Base-by-base conservation (phyloP, 2,797 vertebrate species). In the Melanotaenia boesemani region DNA sequence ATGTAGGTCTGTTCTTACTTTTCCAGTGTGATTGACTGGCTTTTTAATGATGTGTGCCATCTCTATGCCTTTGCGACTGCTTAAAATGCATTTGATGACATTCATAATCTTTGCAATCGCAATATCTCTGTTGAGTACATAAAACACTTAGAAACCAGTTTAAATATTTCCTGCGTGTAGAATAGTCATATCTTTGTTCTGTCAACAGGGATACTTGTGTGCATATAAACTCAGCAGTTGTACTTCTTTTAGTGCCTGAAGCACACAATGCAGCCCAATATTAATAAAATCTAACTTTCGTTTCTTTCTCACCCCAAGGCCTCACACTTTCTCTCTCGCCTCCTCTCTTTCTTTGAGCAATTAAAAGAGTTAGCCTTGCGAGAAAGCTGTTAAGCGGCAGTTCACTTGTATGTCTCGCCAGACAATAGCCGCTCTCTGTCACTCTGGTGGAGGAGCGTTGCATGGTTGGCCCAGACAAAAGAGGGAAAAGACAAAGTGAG, bases 321-420 rank as follows among this genome's bases (percentile, higher is more conserved):
- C 59, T 83, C 32, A 16, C 63, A 56, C 2, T 50, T 7, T 64
- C 68, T 66, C 60, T 72, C 37, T 16, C 34, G 39, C 70, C 56
- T 13, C 18, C 41, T 54, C 39, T 63, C 71, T 72, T 62, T 82
- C 64, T 77, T 73, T 36, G 39, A 80, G 79, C 83, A 86, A 87
- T 87, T 86, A 88, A 86, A 85, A 79, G 78, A 76, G 61, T 74
- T 85, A 87, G 82, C 81, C 70, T 89, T 86, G 87, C 75, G 63
- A 83, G 77, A 57, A 88, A 81, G 30, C 79, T 69, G 79, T 59
- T 52, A 64, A 85, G 82, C 55, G 36, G 63, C 79, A 24, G 44
- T 83, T 58, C 46, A n/a, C 69, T 74, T 39, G 76, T 44, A 11
- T 61, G 74, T 78, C 76, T 70, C 24, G 3, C 70, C 69, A 83